Evolutionary conservation across 2,888 invertebrate species (phyloP).

Genomic region (Rhagonycha lutea): DNA sequence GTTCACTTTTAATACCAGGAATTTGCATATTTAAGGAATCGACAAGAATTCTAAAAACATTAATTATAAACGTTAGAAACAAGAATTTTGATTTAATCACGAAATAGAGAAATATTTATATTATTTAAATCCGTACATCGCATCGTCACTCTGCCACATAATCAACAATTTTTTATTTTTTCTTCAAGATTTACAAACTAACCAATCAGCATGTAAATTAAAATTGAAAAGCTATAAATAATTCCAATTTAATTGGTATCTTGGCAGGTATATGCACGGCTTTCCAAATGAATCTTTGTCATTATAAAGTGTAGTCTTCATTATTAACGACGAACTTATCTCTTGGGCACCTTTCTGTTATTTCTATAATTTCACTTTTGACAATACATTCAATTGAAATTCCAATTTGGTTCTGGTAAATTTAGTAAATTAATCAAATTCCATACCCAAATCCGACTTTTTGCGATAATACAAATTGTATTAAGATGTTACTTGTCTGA

Average conservation of each 20-base stretch:
- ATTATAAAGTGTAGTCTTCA: conserved; percentile 23
- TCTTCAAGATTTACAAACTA: conserved; percentile 10
- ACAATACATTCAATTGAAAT: background rate
- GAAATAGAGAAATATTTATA: conserved; percentile 20
- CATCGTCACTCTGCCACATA: conserved; percentile 13
- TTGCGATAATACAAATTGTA: background rate
- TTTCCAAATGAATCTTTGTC: conserved; percentile 21
- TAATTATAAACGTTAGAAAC: conserved; percentile 5
- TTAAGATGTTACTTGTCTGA: background rate
- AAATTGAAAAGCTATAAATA: conserved; percentile 19
- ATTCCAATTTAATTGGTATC: conserved; percentile 26
- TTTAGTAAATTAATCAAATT: background rate
- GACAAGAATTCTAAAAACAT: conserved; percentile 10
- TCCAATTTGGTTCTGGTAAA: background rate
- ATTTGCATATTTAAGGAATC: conserved; percentile 16
- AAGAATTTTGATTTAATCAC: conserved; percentile 7
- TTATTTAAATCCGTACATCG: conserved; percentile 17
- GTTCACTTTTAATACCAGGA: background rate
- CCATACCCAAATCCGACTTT: background rate
- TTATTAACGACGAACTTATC: conserved; percentile 7
- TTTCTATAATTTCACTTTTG: background rate
- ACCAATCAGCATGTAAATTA: conserved; percentile 24
- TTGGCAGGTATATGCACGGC: conserved; percentile 16
- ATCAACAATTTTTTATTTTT: conserved; percentile 21
- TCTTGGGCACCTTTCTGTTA: background rate